Evolutionary conservation across 2,888 invertebrate species (phyloP).

Genomic region (Drosophila differens): DNA sequence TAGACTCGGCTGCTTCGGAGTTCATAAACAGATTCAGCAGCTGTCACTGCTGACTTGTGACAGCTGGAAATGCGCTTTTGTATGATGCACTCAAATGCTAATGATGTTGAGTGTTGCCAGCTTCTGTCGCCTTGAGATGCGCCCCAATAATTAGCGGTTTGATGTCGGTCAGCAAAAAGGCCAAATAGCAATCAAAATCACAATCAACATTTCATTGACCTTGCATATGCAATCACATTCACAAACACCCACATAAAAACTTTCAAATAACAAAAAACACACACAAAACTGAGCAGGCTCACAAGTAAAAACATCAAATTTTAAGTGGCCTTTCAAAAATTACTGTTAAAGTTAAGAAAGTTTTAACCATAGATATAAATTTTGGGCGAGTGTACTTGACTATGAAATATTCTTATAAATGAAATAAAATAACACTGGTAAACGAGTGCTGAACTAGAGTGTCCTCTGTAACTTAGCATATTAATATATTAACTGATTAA

Average conservation of each 20-base stretch:
- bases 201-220: conserved; percentile 32
- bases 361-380: not conserved
- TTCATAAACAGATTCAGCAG: conserved; percentile 30
- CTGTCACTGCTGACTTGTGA: conserved; percentile 28
- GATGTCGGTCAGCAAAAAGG: conserved; percentile 12
- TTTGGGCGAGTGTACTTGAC: not conserved
- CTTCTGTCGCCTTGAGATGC: conserved; percentile 23
- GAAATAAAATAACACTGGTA: not conserved
- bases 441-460: not conserved
- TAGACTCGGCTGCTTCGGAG: not conserved
- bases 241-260: conserved; percentile 1
- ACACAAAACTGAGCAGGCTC: not conserved
- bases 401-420: not conserved
- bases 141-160: conserved; percentile 43
- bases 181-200: conserved; percentile 28
- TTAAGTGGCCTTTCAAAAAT: conserved; percentile 12
- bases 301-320: conserved; percentile 5
- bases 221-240: conserved; percentile 14
- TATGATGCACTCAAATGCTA: conserved; percentile 26
- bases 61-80: conserved; percentile 25
- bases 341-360: not conserved
- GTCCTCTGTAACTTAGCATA: not conserved
- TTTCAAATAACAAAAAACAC: not conserved
- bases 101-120: conserved; percentile 20
- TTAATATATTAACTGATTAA: not conserved